phyloP scores from a whole-genome alignment of 2,888 invertebrate species.

The Xylota segnis region DNA sequence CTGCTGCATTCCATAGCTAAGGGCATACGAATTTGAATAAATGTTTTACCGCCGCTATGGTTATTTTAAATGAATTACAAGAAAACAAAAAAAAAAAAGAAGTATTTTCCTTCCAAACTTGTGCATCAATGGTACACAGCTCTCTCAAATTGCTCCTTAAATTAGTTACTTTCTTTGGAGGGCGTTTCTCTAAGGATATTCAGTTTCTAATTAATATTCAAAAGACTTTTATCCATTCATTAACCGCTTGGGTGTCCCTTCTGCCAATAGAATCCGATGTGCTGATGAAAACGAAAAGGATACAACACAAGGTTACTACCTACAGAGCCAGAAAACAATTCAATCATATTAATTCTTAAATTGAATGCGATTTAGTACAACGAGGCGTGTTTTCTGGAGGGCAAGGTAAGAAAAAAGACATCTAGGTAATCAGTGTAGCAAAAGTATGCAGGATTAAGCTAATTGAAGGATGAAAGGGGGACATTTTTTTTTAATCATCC shows the following conservation, averaged over 20 bases:
- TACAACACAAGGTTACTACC: neutral
- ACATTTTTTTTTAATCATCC: conserved; percentile 29
- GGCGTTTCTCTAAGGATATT: conserved; percentile 1
- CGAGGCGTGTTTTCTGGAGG: neutral
- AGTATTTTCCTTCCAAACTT: conserved; percentile 17
- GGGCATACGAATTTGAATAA: conserved; percentile 46
- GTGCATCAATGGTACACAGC: neutral
- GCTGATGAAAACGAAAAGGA: conserved; percentile 17
- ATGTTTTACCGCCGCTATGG: conserved; percentile 61
- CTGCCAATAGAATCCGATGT: conserved; percentile 52
- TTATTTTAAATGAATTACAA: conserved; percentile 60
- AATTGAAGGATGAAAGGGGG: conserved; percentile 40
- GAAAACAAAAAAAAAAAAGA: conserved; percentile 19
- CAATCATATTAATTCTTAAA: conserved; percentile 62
- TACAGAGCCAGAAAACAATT: conserved; percentile 49
- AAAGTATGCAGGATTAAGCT: conserved; percentile 35
- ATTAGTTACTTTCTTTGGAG: conserved; percentile 2
- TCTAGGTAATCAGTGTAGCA: conserved; percentile 24
- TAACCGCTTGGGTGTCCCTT: conserved; percentile 56
- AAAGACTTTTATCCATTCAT: conserved; percentile 64
- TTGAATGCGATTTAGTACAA: conserved; percentile 33
- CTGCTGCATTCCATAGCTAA: neutral
- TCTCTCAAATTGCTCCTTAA: conserved; percentile 16
- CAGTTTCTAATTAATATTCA: conserved; percentile 69
- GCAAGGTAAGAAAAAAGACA: neutral